Evolutionary conservation across 1,140 invertebrate genomes (phyloP).

Genomic region (Zaprionus davidi): DNA sequence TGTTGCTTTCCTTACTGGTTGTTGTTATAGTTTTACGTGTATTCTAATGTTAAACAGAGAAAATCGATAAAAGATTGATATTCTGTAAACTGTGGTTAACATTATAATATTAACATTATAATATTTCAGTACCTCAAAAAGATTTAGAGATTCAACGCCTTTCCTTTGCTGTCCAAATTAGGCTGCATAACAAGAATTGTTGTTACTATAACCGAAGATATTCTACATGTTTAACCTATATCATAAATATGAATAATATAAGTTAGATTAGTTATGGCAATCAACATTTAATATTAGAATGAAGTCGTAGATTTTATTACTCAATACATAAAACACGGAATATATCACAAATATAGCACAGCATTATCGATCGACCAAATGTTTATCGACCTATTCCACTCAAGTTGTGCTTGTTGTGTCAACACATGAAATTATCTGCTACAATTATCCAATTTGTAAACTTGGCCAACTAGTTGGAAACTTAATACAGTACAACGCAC

Average conservation of each 20-base stretch:
- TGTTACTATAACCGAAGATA: too few species aligned
- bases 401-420: neutral
- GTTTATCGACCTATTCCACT: neutral
- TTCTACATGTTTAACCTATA: too few species aligned
- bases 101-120: too few species aligned
- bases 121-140: too few species aligned
- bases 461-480: conserved; percentile 26
- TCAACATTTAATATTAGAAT: neutral
- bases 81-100: too few species aligned
- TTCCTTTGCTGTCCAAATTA: too few species aligned
- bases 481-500: conserved; percentile 6
- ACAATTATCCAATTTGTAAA: conserved; percentile 19
- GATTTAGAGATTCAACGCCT: too few species aligned
- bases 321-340: neutral
- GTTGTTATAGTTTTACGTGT: neutral
- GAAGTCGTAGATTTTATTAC: neutral
- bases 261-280: too few species aligned
- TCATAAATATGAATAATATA: too few species aligned
- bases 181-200: too few species aligned
- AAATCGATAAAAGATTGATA: neutral
- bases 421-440: conserved; percentile 20
- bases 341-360: neutral
- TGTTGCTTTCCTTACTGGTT: too few species aligned
- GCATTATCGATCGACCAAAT: neutral
- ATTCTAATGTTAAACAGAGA: neutral